These are phyloP conservation scores for Panagrolaimus sp. DNA, from an alignment of 1,140 invertebrate species.

Conservation along the genomic window DNA sequence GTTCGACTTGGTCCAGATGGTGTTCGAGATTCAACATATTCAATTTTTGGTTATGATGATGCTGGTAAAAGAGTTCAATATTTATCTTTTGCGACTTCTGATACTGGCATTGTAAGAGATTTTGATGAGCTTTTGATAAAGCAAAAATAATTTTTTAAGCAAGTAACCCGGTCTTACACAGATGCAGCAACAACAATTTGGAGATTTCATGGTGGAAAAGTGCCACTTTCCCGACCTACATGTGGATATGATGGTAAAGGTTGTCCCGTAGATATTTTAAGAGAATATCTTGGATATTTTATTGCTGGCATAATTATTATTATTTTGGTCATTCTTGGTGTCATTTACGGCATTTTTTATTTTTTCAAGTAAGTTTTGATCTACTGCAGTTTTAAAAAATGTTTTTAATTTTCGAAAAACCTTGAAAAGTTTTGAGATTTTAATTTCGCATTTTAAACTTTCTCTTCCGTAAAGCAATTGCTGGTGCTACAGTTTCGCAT, in stretches of 20 bases:
- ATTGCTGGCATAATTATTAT: slow-evolving; percentile 22
- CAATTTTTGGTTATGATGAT: not conserved
- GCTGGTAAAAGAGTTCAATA: not conserved
- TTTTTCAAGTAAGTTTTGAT: not conserved
- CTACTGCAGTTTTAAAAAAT: not conserved
- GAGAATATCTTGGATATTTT: slow-evolving; percentile 25
- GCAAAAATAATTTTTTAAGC: not conserved
- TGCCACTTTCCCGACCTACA: slow-evolving; percentile 21
- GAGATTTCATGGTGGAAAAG: slow-evolving; percentile 11
- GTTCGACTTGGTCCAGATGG: slow-evolving; percentile 22
- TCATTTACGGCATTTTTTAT: slow-evolving; percentile 17
- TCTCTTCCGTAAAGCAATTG: no score
- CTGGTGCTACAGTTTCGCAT: no score
- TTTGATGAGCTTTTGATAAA: not conserved
- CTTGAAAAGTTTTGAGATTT: no score
- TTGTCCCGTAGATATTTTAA: slow-evolving; percentile 23
- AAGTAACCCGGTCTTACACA: not conserved
- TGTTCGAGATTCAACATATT: slow-evolving; percentile 25
- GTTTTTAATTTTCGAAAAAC: slow-evolving; percentile 49
- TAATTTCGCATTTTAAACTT: no score
- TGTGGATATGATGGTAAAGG: slow-evolving; percentile 29
- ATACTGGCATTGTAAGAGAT: slow-evolving; percentile 1
- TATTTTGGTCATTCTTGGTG: slow-evolving; percentile 12
- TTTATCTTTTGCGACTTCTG: not conserved
- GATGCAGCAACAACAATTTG: slow-evolving; percentile 14